Conservation (phyloP, 2,888 invertebrate genomes). For the Acanthoscelides obtectus region DNA sequence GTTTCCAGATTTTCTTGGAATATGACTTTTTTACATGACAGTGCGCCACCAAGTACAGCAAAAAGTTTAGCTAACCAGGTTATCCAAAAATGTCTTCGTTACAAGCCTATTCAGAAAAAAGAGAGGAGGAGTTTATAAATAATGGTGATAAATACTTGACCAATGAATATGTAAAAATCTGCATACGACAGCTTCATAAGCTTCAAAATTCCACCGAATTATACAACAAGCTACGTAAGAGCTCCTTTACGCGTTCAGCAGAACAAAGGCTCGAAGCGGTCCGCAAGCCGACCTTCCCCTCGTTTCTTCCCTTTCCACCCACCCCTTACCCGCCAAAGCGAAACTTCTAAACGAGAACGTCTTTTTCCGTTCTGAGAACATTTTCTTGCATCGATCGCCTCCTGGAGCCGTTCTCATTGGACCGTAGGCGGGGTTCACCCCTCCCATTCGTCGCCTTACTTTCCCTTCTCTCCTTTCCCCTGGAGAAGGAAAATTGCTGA, state of each 20-base stretch:
- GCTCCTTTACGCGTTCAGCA: background rate
- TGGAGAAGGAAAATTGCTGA: constrained; percentile 1
- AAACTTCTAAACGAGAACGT: constrained; percentile 41
- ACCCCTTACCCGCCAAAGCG: background rate
- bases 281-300: background rate
- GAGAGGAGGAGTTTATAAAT: no score
- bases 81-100: no score
- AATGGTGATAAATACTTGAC: no score
- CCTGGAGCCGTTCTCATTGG: constrained; percentile 39
- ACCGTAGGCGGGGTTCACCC: constrained; percentile 44
- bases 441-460: constrained; percentile 36
- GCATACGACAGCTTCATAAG: no score
- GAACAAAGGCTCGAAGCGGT: background rate
- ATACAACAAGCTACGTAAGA: background rate
- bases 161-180: no score
- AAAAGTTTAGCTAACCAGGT: no score
- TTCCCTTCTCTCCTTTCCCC: constrained; percentile 22
- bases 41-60: no score
- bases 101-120: no score
- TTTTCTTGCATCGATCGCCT: constrained; percentile 49
- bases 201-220: background rate
- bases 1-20: no score
- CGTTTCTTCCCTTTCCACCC: background rate
- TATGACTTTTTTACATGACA: no score
- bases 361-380: constrained; percentile 49